Evolutionary conservation across 53 echinoderm and acorn worm genomes (phyloP).

Genomic region (Stichopus horrens): DNA sequence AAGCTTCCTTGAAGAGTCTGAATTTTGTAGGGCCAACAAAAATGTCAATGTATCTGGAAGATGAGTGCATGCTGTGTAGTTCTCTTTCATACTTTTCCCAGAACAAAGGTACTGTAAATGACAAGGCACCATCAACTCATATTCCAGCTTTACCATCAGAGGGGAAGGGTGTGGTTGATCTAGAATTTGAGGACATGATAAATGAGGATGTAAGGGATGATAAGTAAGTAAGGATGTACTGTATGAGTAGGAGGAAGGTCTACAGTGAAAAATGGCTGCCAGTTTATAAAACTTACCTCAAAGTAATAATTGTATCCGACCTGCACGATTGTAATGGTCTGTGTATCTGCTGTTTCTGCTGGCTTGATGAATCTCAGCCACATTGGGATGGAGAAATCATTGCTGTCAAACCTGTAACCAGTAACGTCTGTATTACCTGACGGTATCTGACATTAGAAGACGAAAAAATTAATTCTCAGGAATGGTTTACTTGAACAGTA

Average conservation of each 20-base stretch:
- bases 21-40: no score
- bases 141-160: no score
- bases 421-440: conserved; percentile 14
- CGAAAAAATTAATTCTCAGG: no score
- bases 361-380: conserved; percentile 90
- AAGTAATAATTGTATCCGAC: conserved; percentile 71
- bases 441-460: neutral
- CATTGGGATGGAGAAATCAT: conserved; percentile 62
- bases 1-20: no score
- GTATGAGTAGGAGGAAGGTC: neutral
- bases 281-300: conserved; percentile 63
- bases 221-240: neutral
- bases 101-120: no score
- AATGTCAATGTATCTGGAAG: no score
- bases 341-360: conserved; percentile 51
- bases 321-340: conserved; percentile 80
- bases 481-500: neutral
- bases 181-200: no score
- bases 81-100: no score
- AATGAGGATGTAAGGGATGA: no score
- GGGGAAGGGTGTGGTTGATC: no score
- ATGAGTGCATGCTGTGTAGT: no score
- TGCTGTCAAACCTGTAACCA: conserved; percentile 59
- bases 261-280: neutral
- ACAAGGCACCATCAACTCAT: no score